A percentile compares a stretch with the other conserved stretches of the same genome.
Evolutionary conservation across 2,113 vertebrate genomes (phyloP).

Genomic region (Podarcis cretensis): DNA sequence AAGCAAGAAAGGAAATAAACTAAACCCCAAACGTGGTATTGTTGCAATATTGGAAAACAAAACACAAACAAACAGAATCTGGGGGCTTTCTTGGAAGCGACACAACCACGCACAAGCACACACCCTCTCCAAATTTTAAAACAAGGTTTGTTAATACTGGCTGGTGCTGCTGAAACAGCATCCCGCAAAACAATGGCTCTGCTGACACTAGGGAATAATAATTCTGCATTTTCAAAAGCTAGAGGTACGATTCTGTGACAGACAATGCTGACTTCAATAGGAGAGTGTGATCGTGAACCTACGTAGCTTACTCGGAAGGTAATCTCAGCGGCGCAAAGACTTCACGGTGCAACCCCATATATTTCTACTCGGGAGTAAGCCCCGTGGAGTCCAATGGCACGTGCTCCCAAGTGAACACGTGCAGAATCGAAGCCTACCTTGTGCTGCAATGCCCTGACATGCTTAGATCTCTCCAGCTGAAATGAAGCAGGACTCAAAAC

Average conservation of each 20-base stretch:
- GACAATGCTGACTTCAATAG: neutral
- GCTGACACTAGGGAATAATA: neutral
- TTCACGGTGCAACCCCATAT: too few species aligned
- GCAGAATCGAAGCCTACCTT: too few species aligned
- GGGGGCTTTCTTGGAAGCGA: slow-evolving; percentile 61
- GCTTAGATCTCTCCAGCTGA: neutral
- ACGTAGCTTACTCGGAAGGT: neutral
- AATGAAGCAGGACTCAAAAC: neutral
- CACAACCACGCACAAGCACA: slow-evolving; percentile 25
- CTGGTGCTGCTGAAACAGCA: neutral
- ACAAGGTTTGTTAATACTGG: neutral
- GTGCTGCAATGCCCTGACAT: too few species aligned
- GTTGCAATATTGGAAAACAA: neutral
- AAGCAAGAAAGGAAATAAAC: neutral
- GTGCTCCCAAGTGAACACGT: neutral
- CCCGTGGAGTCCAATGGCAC: too few species aligned
- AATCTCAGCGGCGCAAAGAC: too few species aligned
- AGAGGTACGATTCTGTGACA: neutral
- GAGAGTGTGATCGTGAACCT: neutral
- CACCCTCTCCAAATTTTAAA: neutral
- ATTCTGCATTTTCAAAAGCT: neutral
- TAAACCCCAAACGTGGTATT: neutral
- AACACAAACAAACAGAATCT: slow-evolving; percentile 6
- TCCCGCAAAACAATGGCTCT: neutral
- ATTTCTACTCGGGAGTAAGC: neutral